Base-by-base conservation (phyloP, 2,113 vertebrate genomes). In the Semicossyphus pulcher region DNA sequence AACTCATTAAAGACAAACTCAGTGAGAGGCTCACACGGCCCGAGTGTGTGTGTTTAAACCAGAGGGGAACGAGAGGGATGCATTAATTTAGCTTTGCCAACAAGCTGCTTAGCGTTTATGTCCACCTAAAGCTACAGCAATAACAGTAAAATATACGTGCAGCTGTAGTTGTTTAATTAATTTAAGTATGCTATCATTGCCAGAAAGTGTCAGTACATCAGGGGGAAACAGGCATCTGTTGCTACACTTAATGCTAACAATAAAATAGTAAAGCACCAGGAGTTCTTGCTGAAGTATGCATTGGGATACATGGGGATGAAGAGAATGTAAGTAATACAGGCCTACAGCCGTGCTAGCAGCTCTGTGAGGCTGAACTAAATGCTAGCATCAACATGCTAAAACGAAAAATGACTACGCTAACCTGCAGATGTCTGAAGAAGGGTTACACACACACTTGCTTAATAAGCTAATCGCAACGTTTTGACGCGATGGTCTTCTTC, bases 101-200 rank as follows among this genome's bases (percentile, higher is more conserved):
- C 59, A 65, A 73, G 53, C 76, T 61, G 57, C 51, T 58, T 36
- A 58, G 36, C 8, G 7, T 72, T 77, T 60, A 81, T 75, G 60
- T 68, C 52, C 52, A 84, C 74, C 47, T 47, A 64, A 37, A 84
- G 65, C 70, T 29, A 66, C 29, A 36, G 65, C 70, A 63, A 45
- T 84, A 68, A 68, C 61, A 68, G 25, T 83, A 41, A 83, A 75
- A 63, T 48, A 26, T 32, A 26, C 29, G 26, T 1, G 0, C 18
- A 9, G 32, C 56, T 57, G 5, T 10, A 18, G 21, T 45, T 59
- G 64, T 34, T 44, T 45, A 4, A 44, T 45, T 56, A n/a, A 64
- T 47, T 21, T 26, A 47, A 57, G 20, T 45, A 2, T 23, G 9
- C 26, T 36, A 4, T 32, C 16, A 44, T 20, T 25, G 28, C 71